These are phyloP conservation scores for Phenganax marumi DNA, from an alignment of 92 coral and sea anemone genomes.

Conservation along the genomic window DNA sequence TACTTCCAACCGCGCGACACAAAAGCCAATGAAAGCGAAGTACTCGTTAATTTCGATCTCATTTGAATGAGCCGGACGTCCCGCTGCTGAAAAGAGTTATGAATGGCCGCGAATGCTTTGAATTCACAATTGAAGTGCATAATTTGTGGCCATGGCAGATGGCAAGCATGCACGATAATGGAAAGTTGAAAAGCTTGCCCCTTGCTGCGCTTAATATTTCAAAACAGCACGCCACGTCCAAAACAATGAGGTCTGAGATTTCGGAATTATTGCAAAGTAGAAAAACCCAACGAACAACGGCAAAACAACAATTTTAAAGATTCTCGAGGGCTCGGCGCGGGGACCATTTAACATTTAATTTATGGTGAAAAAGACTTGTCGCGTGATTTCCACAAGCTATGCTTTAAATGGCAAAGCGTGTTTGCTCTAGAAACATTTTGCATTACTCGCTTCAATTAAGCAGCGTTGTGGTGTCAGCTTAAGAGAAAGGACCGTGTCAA, in stretches of 20 bases:
- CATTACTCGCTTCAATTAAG: constrained; percentile 27
- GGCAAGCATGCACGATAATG: constrained; percentile 36
- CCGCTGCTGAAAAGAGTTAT: constrained; percentile 31
- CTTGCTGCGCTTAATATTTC: constrained; percentile 41
- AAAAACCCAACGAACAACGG: background rate
- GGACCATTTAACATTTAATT: constrained; percentile 29
- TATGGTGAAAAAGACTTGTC: constrained; percentile 23
- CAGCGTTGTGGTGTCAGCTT: constrained; percentile 18
- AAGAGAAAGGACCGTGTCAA: constrained; percentile 22
- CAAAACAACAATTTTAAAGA: constrained; percentile 1
- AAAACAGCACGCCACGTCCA: constrained; percentile 13
- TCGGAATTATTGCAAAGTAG: constrained; percentile 20
- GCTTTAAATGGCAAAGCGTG: constrained; percentile 31
- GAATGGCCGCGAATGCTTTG: constrained; percentile 31
- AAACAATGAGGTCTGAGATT: constrained; percentile 23
- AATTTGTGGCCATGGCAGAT: constrained; percentile 33
- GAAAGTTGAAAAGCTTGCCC: constrained; percentile 27
- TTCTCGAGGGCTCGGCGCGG: background rate
- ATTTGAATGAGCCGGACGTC: constrained; percentile 30
- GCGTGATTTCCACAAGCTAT: background rate
- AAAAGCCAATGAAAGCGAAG: constrained; percentile 37
- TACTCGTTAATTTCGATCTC: constrained; percentile 20
- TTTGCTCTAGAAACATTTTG: constrained; percentile 28
- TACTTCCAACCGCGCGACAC: constrained; percentile 34
- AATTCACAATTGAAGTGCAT: constrained; percentile 33